These are phyloP conservation scores for Cantharis rustica DNA, from an alignment of 2,888 invertebrate genomes.

Conservation along the genomic window DNA sequence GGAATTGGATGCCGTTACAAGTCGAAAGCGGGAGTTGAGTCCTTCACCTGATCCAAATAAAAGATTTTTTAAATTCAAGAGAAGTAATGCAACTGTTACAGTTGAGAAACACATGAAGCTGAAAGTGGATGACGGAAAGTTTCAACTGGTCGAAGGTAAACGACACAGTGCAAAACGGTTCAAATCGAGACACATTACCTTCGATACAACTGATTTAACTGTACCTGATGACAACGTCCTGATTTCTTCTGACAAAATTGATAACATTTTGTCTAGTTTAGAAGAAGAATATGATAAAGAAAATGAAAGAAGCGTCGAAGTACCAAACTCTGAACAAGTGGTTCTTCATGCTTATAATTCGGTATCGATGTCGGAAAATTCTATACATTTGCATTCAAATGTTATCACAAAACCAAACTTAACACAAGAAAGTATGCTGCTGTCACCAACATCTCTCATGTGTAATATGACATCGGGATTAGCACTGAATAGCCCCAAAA, in stretches of 20 bases:
- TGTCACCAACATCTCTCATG: slow-evolving; percentile 61
- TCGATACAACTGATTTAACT: slow-evolving; percentile 50
- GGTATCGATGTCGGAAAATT: slow-evolving; percentile 41
- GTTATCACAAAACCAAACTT: neutral
- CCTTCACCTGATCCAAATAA: slow-evolving; percentile 40
- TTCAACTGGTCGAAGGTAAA: slow-evolving; percentile 38
- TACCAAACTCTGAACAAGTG: slow-evolving; percentile 39
- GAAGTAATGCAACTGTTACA: slow-evolving; percentile 44
- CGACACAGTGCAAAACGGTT: slow-evolving; percentile 21
- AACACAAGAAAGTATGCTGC: slow-evolving; percentile 20
- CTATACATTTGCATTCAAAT: slow-evolving; percentile 38
- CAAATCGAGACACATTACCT: slow-evolving; percentile 29
- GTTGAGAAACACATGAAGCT: slow-evolving; percentile 54
- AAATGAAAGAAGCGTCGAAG: neutral
- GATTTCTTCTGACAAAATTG: slow-evolving; percentile 36
- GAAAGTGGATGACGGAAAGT: slow-evolving; percentile 48
- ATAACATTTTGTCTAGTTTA: slow-evolving; percentile 45
- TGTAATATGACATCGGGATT: slow-evolving; percentile 59
- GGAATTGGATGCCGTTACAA: neutral
- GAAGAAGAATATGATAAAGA: slow-evolving; percentile 54
- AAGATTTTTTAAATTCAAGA: slow-evolving; percentile 56
- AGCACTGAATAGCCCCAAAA: slow-evolving; percentile 58
- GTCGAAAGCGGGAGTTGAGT: slow-evolving; percentile 23
- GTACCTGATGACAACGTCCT: slow-evolving; percentile 37
- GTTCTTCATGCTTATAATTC: slow-evolving; percentile 40